Conservation (phyloP, 1,140 invertebrate genomes). For the Meloidogyne exigua region DNA sequence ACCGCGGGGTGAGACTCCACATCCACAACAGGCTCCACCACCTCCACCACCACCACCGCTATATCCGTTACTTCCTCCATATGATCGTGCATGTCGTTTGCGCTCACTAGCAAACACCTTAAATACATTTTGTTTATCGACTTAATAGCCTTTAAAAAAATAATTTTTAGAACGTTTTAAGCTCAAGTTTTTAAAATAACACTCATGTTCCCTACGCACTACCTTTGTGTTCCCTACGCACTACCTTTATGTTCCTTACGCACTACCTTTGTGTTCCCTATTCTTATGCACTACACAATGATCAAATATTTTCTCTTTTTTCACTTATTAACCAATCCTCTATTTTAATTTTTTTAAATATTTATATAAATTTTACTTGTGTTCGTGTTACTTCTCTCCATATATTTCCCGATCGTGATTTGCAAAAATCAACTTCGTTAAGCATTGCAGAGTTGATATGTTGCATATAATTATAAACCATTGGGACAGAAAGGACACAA, state of each 20-base stretch:
- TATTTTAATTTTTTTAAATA: too few relatives aligned
- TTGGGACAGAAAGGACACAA: conserved; percentile 59
- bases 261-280: too few relatives aligned
- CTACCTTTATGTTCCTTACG: too few relatives aligned
- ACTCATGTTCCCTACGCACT: too few relatives aligned
- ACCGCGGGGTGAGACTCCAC: conserved; percentile 41
- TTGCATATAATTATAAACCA: conserved; percentile 61
- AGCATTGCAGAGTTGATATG: conserved; percentile 44
- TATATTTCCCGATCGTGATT: conserved; percentile 43
- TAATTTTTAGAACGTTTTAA: too few relatives aligned
- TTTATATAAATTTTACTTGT: conserved; percentile 22
- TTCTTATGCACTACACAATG: too few relatives aligned
- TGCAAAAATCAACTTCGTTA: conserved; percentile 46
- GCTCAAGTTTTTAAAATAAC: too few relatives aligned
- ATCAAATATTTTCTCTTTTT: not conserved
- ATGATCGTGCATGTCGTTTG: conserved; percentile 34
- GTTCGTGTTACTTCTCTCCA: conserved; percentile 49
- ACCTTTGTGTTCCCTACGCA: too few relatives aligned
- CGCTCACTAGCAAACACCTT: conserved; percentile 25
- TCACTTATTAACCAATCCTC: not conserved
- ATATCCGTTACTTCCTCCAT: conserved; percentile 34
- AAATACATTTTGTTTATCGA: not conserved
- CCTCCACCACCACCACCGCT: not conserved
- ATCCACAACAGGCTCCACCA: conserved; percentile 35
- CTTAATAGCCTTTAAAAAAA: too few relatives aligned